Base-by-base conservation (phyloP, 2,797 vertebrate genomes). In the Chaunax sp. region DNA sequence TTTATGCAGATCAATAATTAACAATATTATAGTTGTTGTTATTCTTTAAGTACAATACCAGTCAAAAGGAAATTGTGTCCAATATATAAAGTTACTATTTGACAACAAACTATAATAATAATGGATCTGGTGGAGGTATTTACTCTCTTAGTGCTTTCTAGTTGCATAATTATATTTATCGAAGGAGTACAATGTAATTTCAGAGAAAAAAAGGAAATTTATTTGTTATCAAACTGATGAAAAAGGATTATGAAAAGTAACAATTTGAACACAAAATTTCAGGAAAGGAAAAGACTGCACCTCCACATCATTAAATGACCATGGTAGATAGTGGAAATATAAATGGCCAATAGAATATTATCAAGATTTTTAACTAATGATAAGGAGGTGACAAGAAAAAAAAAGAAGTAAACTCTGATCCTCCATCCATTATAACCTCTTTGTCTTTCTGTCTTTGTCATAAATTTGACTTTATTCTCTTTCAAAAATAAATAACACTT, bases 221-320 rank as follows among this genome's bases (percentile, higher is more conserved):
- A 95, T 95, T 96, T 93, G 92, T 95, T 94, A 95, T 94, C 92
- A 95, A 95, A 95, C 94, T 90, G 89, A 95, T 93, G 92, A 93
- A 95, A 95, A 35, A 90, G 91, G n/a, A 85, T 87, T 90, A 92
- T 72, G 78, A 90, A 91, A 90, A 83, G 67, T 12, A 78, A 53
- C 92, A 86, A 63, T 56, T 49, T 40, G 49, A 78, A 84, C 37
- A 64, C 19, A 80, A 85, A 83, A 56, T 71, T 69, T 59, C 46
- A 60, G 65, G 28, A 47, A 69, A 82, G 51, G 75, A 84, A 74
- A 83, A 56, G 55, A 47, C 45, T 50, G 30, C 47, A 77, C 35
- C 71, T 68, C 55, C 64, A 72, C 55, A 35, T 60, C 46, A 33
- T 66, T 64, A 28, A 59, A 72, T 71, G 70, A 28, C 25, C 28